These are phyloP conservation scores for Anomalospiza imberbis DNA, from an alignment of 2,797 vertebrate species.

Conservation along the genomic window DNA sequence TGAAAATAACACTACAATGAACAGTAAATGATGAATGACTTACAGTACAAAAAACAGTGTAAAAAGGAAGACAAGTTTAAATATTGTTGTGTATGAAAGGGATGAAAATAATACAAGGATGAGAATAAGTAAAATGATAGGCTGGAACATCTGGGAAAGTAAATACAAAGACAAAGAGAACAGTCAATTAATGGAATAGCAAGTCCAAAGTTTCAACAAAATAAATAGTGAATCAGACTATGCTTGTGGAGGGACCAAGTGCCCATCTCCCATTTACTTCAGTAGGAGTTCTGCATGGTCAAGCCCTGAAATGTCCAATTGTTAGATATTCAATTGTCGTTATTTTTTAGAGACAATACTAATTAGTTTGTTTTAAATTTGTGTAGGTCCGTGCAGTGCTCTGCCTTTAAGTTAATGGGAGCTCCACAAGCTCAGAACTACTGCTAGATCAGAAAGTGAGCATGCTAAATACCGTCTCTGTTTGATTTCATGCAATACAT, in stretches of 20 bases:
- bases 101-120: constrained; percentile 99
- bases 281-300: constrained; percentile 22
- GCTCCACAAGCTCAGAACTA: constrained; percentile 33
- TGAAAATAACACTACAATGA: constrained; percentile 79
- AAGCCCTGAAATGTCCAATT: background rate
- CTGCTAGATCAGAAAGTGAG: constrained; percentile 34
- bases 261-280: constrained; percentile 29
- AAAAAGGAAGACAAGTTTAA: constrained; percentile 99
- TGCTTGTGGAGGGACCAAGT: constrained; percentile 18
- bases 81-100: constrained; percentile 98
- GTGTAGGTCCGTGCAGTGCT: background rate
- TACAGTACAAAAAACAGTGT: constrained; percentile 99
- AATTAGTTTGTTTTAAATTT: background rate
- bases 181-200: constrained; percentile 70
- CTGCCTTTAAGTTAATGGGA: constrained; percentile 42
- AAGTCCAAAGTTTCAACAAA: constrained; percentile 32
- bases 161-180: constrained; percentile 81
- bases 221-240: constrained; percentile 34
- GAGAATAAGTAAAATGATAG: constrained; percentile 99
- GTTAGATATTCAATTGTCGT: background rate
- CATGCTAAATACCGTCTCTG: constrained; percentile 31
- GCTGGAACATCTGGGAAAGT: constrained; percentile 97
- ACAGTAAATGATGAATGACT: constrained; percentile 73
- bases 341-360: background rate
- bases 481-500: constrained; percentile 48